Conservation (phyloP, 2,113 vertebrate species). For the Semicossyphus pulcher region DNA sequence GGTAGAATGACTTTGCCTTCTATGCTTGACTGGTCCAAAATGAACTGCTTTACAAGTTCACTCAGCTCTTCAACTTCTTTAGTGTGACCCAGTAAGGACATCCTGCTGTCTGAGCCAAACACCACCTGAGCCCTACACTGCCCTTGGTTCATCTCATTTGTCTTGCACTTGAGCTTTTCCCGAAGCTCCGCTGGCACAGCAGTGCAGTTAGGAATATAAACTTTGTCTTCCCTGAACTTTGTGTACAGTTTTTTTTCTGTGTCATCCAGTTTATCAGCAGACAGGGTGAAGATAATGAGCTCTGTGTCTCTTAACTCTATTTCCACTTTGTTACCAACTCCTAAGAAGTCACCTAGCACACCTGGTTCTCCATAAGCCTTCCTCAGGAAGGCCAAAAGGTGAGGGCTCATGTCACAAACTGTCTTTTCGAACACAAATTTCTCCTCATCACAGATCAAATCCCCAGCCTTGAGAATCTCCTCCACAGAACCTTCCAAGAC, state of each 20-base stretch:
- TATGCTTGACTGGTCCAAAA: slow-evolving; percentile 35
- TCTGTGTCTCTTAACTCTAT: slow-evolving; percentile 58
- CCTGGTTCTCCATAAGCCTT: slow-evolving; percentile 27
- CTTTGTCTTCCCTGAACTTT: slow-evolving; percentile 47
- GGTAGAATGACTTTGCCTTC: slow-evolving; percentile 41
- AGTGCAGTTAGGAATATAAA: slow-evolving; percentile 18
- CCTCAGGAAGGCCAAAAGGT: slow-evolving; percentile 57
- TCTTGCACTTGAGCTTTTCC: slow-evolving; percentile 31
- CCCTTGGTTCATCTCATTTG: slow-evolving; percentile 38
- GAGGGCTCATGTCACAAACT: slow-evolving; percentile 39
- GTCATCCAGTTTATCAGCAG: slow-evolving; percentile 20
- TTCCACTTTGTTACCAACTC: slow-evolving; percentile 33
- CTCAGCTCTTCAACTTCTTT: slow-evolving; percentile 52
- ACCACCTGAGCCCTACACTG: slow-evolving; percentile 20
- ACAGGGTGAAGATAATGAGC: slow-evolving; percentile 52
- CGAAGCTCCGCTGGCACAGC: slow-evolving; percentile 27
- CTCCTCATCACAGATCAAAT: slow-evolving; percentile 29
- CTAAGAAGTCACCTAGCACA: slow-evolving; percentile 40
- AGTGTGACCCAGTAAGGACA: slow-evolving; percentile 53
- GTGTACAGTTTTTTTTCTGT: slow-evolving; percentile 20
- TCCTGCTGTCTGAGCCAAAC: background rate
- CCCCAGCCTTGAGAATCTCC: slow-evolving; percentile 52
- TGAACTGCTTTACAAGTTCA: slow-evolving; percentile 34
- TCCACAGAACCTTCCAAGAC: slow-evolving; percentile 46
- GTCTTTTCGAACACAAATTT: slow-evolving; percentile 25